Conservation (phyloP, 2,113 vertebrate species). For the Grammomys surdaster region DNA sequence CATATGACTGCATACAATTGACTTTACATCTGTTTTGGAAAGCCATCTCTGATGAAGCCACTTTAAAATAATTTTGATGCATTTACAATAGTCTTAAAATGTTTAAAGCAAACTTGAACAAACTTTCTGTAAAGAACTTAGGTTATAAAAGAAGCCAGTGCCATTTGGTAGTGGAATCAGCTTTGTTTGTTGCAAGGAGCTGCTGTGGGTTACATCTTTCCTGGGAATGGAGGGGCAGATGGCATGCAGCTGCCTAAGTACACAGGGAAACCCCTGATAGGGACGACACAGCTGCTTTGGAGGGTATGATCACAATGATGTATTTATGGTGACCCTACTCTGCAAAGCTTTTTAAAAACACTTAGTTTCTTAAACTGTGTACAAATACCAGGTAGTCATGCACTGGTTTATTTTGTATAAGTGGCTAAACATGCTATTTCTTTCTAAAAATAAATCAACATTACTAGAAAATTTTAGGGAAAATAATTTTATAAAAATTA, state of each 20-base stretch:
- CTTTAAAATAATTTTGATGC: not conserved
- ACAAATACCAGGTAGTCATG: no score
- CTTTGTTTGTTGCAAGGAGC: not conserved
- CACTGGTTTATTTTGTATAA: not conserved
- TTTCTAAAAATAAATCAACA: not conserved
- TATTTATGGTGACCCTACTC: not conserved
- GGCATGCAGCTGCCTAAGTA: no score
- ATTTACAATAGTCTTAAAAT: not conserved
- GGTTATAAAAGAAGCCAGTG: not conserved
- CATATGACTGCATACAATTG: not conserved
- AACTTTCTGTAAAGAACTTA: not conserved
- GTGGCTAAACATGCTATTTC: not conserved
- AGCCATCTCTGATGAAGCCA: not conserved
- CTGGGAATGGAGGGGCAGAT: not conserved
- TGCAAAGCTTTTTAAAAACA: not conserved
- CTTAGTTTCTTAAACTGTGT: not conserved
- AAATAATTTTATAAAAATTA: not conserved
- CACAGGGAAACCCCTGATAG: not conserved
- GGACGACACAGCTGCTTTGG: not conserved
- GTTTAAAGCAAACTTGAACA: not conserved
- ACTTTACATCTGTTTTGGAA: not conserved
- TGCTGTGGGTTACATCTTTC: not conserved
- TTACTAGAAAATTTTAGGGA: not conserved
- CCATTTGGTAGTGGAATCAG: not conserved
- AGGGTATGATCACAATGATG: not conserved